Base-by-base conservation (phyloP, 2,797 vertebrate genomes). In the Onychomys arenicola region DNA sequence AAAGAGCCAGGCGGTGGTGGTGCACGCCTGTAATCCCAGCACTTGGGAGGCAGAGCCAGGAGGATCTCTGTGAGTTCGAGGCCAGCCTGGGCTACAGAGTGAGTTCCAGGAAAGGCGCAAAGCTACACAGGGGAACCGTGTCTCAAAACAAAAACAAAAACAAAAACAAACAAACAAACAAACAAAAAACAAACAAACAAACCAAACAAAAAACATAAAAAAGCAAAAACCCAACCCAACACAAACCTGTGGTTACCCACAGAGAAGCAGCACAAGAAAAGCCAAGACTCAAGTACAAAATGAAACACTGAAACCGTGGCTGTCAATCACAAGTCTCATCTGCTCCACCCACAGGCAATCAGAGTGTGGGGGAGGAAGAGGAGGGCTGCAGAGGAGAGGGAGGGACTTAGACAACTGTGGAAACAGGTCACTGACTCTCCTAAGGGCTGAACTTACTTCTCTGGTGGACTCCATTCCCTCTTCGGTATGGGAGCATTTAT, bases 231-330 rank as follows among this genome's bases (percentile, higher is more conserved):
- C 63, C 63, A 65, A 65, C 10, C 27, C 63, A 65, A 65, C 17
- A 34, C 67, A 69, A 89, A 86, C 14, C 14, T 34, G 82, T 17
- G 16, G 46, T 40, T 84, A 93, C 34, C 46, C 91, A 71, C 2
- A 93, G 6, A 12, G 25, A 19, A 40, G 9, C n/a, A 81, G 40
- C 12, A n/a, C 93, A 90, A 92, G 77, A 61, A 21, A 95, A 80
- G 61, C 40, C 77, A 81, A 86, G 82, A 49, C 23, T 89, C 32
- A 87, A 69, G 91, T 37, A 88, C 59, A 52, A 94, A 37, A 73
- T 23, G 13, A 65, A 76, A 81, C 14, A 95, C 92, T 82, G 43
- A 93, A 94, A 43, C 9, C 55, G 14, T 67, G 77, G 75, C 23
- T 89, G 43, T 77, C 90, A 23, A 46, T 89, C 40, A 49, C 40